Evolutionary conservation across 2,797 vertebrate species (phyloP).

Genomic region (Astyanax mexicanus): DNA sequence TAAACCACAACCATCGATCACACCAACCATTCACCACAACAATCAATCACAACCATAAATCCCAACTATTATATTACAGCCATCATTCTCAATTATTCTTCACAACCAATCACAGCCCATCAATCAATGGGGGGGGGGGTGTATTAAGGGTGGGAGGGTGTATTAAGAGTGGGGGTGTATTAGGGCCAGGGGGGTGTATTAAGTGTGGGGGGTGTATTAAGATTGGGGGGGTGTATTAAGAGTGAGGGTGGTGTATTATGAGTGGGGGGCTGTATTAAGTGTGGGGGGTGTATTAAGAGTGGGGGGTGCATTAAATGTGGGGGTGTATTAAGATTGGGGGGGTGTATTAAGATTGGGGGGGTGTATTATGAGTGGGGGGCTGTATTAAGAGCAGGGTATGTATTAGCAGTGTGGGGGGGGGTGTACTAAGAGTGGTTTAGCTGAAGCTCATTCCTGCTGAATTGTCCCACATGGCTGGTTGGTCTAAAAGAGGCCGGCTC

Average conservation of each 20-base stretch:
- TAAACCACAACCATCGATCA: no score
- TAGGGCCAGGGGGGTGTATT: no score
- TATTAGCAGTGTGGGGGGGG: not conserved
- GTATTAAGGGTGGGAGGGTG: not conserved
- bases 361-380: no score
- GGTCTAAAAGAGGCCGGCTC: slow-evolving; percentile 66
- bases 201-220: no score
- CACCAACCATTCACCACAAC: no score
- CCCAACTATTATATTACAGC: no score
- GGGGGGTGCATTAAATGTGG: not conserved
- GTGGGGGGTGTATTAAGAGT: not conserved
- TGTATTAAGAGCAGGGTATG: not conserved
- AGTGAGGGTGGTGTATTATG: no score
- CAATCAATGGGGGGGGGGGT: not conserved
- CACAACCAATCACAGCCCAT: no score
- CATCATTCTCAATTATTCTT: no score
- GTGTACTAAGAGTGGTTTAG: not conserved
- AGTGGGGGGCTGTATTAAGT: no score
- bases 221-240: not conserved
- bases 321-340: not conserved
- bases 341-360: not conserved
- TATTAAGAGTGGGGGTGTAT: not conserved
- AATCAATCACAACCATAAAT: no score
- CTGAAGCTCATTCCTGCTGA: slow-evolving; percentile 49
- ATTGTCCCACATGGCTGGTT: slow-evolving; percentile 54